Conservation (phyloP, 1,140 invertebrate genomes). For the Papilio polyxenes region DNA sequence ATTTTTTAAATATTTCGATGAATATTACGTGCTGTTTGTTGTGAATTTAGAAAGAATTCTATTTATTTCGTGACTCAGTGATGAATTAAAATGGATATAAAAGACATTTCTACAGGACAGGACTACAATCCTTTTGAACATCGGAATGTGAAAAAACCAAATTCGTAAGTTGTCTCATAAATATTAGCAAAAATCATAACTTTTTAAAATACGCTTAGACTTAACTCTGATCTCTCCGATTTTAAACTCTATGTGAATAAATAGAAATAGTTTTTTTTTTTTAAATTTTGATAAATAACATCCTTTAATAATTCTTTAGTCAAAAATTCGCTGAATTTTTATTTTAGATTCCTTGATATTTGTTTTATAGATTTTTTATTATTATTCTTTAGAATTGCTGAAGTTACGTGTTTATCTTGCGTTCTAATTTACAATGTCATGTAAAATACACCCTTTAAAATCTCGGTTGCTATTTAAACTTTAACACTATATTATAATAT, state of each 20-base stretch:
- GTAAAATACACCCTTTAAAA: neutral
- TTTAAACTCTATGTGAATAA: neutral
- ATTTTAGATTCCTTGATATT: neutral
- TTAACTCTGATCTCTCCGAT: neutral
- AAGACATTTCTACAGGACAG: conserved; percentile 30
- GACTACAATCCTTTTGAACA: conserved; percentile 86
- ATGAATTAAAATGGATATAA: conserved; percentile 41
- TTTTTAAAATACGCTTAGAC: neutral
- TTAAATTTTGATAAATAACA: no score
- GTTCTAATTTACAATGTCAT: neutral
- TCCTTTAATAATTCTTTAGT: no score
- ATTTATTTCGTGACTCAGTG: neutral
- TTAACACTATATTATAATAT: neutral
- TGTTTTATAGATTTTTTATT: neutral
- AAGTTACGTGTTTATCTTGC: no score
- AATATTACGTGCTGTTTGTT: neutral
- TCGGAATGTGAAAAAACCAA: conserved; percentile 83
- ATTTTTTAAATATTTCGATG: neutral
- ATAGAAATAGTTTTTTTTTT: no score
- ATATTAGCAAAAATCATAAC: neutral
- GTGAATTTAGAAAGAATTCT: neutral
- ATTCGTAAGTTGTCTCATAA: conserved; percentile 81
- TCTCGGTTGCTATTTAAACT: neutral
- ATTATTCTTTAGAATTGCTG: no score
- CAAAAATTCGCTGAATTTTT: no score